Base-by-base conservation (phyloP, 1,140 invertebrate genomes). In the Rhopalosiphum maidis region DNA sequence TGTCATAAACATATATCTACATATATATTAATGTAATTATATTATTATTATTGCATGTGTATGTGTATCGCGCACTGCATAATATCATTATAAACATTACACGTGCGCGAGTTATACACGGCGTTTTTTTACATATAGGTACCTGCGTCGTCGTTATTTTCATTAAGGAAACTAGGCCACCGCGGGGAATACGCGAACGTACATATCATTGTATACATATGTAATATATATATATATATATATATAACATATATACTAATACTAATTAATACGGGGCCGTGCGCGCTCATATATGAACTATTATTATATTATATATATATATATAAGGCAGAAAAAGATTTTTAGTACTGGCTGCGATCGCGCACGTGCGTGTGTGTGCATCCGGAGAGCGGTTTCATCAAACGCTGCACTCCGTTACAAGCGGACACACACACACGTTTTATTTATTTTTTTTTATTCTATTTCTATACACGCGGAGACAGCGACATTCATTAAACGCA, bases 181-280 rank as follows among this genome's bases (percentile, higher is more conserved):
- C 86, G 6, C 30, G 18, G 43, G 30, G 85, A 85, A 85, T 43
- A 9, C 83, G 35, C 23, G 41, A 35, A 25, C 83, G 83, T 37
- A 41, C 23, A 43, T 37, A 41, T 41, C 6, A 15, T 30, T n/a
- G 30, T n/a, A 18, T 18, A 37, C 21, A 83, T 21, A 23, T 37
- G 23, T 18, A 77, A 30, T 85, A 25, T 46, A 18, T 46, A 22
- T 8, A 9, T 87, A 51, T 87, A n/a, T n/a, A n/a, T n/a, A n/a
- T n/a, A n/a, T n/a, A n/a, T n/a, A 35, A 35, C 30, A 87, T n/a
- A 87, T 87, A 46, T 87, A 46, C 86, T 87, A 87, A 87, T 87
- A 46, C 86, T 87, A 87, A 87, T 87, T 87, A 87, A 87, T 87
- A 35, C 43, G 86, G 43, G 43, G 30, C 46, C 86, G 86, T 87